Conservation (phyloP, 2,888 invertebrate species). For the Drosophila lutescens region DNA sequence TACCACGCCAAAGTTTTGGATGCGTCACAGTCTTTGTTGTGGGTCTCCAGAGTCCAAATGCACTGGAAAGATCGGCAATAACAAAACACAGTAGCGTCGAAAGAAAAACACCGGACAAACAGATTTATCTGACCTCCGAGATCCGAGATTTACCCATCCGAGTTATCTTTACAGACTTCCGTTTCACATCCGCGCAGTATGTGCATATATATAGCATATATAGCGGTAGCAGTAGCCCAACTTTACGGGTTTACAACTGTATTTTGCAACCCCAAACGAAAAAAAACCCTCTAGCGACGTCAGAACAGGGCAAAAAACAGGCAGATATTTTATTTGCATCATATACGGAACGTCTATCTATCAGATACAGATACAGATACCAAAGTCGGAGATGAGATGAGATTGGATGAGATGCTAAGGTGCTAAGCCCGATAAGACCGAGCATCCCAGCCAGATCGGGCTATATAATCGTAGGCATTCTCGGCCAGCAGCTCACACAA, state of each 20-base stretch:
- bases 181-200: slow-evolving; percentile 66
- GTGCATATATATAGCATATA: background rate
- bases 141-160: background rate
- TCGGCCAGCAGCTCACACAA: slow-evolving; percentile 64
- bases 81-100: slow-evolving; percentile 1
- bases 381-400: slow-evolving; percentile 3
- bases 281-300: slow-evolving; percentile 34
- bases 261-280: slow-evolving; percentile 50
- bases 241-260: slow-evolving; percentile 71
- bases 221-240: background rate
- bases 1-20: background rate
- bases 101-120: slow-evolving; percentile 7
- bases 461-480: slow-evolving; percentile 57
- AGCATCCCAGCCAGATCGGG: slow-evolving; percentile 55
- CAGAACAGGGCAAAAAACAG: slow-evolving; percentile 30
- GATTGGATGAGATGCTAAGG: slow-evolving; percentile 41
- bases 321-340: slow-evolving; percentile 55
- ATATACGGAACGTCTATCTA: slow-evolving; percentile 43
- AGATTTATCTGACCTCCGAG: slow-evolving; percentile 17
- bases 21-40: slow-evolving; percentile 7
- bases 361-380: slow-evolving; percentile 1
- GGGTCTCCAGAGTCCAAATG: background rate
- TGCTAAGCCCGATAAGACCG: slow-evolving; percentile 59
- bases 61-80: background rate
- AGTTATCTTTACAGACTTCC: slow-evolving; percentile 77